Conservation (phyloP, 2,888 invertebrate genomes). For the Catocala nupta region DNA sequence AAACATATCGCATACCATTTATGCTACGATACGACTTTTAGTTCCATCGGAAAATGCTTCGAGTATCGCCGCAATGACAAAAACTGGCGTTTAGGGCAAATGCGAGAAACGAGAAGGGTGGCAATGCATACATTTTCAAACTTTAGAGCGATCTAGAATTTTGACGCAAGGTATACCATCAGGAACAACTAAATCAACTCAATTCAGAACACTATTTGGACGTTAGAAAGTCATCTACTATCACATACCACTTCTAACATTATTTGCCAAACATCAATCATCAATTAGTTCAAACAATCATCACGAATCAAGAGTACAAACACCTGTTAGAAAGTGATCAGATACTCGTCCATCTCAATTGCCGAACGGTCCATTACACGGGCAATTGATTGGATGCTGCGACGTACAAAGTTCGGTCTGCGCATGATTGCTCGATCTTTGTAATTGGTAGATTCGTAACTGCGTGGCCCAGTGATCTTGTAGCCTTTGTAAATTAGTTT, state of each 20-base stretch:
- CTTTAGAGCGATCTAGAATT: too few species aligned
- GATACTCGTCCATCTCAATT: background rate
- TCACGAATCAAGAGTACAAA: slow-evolving; percentile 17
- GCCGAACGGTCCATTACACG: background rate
- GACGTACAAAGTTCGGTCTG: slow-evolving; percentile 17
- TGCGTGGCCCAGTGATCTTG: background rate
- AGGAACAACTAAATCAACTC: too few species aligned
- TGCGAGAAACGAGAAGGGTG: too few species aligned
- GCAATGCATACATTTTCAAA: too few species aligned
- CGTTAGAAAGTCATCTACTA: background rate
- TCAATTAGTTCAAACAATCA: slow-evolving; percentile 6
- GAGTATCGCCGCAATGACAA: too few species aligned
- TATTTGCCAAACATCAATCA: slow-evolving; percentile 2
- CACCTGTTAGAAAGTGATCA: slow-evolving; percentile 58
- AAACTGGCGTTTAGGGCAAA: too few species aligned
- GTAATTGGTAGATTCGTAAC: background rate
- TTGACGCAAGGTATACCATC: too few species aligned
- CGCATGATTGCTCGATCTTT: background rate
- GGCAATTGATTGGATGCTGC: slow-evolving; percentile 12
- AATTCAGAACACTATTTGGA: background rate
- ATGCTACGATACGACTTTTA: too few species aligned
- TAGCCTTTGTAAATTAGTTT: background rate
- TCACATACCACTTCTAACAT: background rate
- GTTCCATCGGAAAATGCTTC: too few species aligned
- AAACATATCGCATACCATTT: too few species aligned